phyloP scores from a whole-genome alignment of 2,888 invertebrate genomes.

The Nomada fabriciana region DNA sequence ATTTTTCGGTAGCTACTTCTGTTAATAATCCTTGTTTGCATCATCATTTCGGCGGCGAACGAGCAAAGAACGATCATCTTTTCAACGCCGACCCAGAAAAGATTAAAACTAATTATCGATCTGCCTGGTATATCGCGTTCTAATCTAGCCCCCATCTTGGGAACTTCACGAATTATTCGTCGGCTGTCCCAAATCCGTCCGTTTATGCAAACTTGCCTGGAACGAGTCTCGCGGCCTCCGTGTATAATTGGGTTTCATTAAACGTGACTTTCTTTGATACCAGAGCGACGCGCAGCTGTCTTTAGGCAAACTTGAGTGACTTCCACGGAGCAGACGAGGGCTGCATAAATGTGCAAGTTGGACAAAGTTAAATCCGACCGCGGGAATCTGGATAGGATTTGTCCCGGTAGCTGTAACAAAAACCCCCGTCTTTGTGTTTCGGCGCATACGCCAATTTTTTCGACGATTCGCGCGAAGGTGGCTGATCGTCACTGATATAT shows the following conservation, averaged over 20 bases:
- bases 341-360: neutral
- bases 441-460: constrained; percentile 38
- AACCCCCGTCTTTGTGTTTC: constrained; percentile 27
- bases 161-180: constrained; percentile 30
- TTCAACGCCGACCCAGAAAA: neutral
- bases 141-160: neutral
- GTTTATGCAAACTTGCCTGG: constrained; percentile 19
- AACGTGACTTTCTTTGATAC: constrained; percentile 29
- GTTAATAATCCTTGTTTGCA: neutral
- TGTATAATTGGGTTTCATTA: constrained; percentile 47
- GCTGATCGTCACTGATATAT: neutral
- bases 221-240: constrained; percentile 15
- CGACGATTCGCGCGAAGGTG: constrained; percentile 12
- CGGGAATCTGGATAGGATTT: constrained; percentile 53
- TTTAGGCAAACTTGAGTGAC: constrained; percentile 29
- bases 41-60: neutral
- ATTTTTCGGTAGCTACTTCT: neutral
- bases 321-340: neutral
- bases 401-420: constrained; percentile 18
- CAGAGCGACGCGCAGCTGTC: constrained; percentile 35
- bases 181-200: constrained; percentile 27
- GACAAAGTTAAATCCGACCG: constrained; percentile 45
- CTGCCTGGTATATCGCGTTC: neutral
- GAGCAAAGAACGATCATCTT: neutral
- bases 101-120: constrained; percentile 22